Evolutionary conservation across 2,888 invertebrate species (phyloP).

Genomic region (Gonocerus acuteangulatus): DNA sequence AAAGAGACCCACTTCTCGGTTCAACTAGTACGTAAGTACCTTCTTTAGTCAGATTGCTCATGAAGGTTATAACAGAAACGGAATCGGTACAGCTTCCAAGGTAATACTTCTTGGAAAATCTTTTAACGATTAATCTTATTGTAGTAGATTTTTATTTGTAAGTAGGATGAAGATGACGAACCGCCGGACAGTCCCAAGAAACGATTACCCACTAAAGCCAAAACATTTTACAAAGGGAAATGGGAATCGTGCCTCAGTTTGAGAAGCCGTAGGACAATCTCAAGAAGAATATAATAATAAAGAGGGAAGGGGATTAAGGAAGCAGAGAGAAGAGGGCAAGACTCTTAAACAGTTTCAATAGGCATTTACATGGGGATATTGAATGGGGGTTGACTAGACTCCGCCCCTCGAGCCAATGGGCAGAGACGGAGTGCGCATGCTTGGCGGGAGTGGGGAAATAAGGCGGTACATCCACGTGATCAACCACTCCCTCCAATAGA

Average conservation of each 20-base stretch:
- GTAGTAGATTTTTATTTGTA: no score
- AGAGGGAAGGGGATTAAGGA: constrained; percentile 25
- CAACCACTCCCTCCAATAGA: not conserved
- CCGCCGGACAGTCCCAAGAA: no score
- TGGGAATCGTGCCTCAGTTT: not conserved
- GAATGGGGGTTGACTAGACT: constrained; percentile 24
- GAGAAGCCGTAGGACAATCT: not conserved
- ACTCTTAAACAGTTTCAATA: constrained; percentile 35
- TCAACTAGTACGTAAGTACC: no score
- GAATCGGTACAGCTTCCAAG: no score
- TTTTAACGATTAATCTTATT: no score
- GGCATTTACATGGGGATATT: constrained; percentile 36
- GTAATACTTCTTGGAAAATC: no score
- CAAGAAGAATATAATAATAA: constrained; percentile 33
- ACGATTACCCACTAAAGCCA: no score
- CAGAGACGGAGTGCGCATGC: not conserved
- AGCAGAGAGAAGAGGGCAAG: constrained; percentile 19
- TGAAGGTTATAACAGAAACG: no score
- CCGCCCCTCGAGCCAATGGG: constrained; percentile 18
- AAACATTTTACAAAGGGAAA: not conserved
- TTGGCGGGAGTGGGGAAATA: not conserved
- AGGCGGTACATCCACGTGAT: constrained; percentile 20
- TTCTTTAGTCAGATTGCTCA: no score
- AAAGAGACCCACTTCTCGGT: no score
- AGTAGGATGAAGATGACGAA: no score